Evolutionary conservation across 2,888 invertebrate genomes (phyloP), one percentile per base, ranked within the genome.

Genomic region (Catocala sponsa): DNA sequence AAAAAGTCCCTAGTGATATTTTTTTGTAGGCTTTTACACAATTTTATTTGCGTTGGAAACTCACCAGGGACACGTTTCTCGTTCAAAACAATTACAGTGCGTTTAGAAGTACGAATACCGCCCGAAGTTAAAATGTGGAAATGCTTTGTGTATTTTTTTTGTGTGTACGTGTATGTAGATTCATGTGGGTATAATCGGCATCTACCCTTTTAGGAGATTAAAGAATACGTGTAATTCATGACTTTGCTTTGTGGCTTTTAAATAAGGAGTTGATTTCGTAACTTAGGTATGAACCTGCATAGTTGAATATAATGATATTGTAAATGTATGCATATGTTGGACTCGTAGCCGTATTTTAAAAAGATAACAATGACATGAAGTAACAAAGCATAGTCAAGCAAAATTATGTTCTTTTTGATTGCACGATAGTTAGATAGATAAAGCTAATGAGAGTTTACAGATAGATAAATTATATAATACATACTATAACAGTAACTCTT

Each of bases 41-140:
- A 60, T 71, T 78, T 75, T 76, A 75, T 76, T 76, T 76, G 59
- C 66, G 62, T 57, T 69, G 47, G 56, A 54, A 56, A 55, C 60
- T 60, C 76, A 42, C 65, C 9, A 50, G 71, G 68, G 78, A 59
- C 70, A 63, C 66, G 68, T 67, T 72, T 74, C 72, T 66, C 76
- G 59, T 71, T 67, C 56, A 73, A 76, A 76, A 73, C 76, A 76
- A 78, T 76, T 76, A 75, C 72, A 65, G 67, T 61, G 63, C 75
- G 65, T 67, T 77, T 77, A 71, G 66, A 75, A 60, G 68, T 57
- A 75, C 55, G 59, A 70, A 66, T 72, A 69, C 66, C 68, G 61
- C 66, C 63, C 43, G 50, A 51, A 70, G 68, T 70, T 75, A 65
- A 76, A 76, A 72, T 13, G 62, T 70, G 68, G 61, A 68, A 74